Percentiles rank a stretch among this genome's conserved stretches.
phyloP scores from a whole-genome alignment of 2,888 invertebrate species.

The Leptothorax acervorum region DNA sequence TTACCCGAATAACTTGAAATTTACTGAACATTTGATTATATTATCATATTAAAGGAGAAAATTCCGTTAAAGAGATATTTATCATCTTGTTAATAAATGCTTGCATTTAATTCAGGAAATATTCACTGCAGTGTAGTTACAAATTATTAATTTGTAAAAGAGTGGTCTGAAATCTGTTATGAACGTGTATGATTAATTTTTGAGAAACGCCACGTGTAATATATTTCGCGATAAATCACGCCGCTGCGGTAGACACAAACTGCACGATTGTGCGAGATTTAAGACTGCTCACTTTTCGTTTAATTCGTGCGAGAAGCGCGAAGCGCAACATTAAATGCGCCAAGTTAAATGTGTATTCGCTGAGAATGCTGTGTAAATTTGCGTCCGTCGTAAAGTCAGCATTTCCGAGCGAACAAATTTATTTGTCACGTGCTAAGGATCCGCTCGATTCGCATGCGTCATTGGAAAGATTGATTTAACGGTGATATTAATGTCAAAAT shows the following conservation, averaged over 20 bases:
- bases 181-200: constrained; percentile 2
- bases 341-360: constrained; percentile 24
- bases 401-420: constrained; percentile 15
- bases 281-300: constrained; percentile 23
- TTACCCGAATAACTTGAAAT: background rate
- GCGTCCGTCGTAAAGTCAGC: constrained; percentile 19
- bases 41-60: background rate
- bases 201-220: background rate
- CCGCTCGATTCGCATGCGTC: constrained; percentile 30
- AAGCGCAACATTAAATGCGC: constrained; percentile 29
- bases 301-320: constrained; percentile 14
- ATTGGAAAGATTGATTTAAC: constrained; percentile 31
- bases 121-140: background rate
- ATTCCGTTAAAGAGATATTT: background rate
- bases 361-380: constrained; percentile 28
- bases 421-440: constrained; percentile 31
- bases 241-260: background rate
- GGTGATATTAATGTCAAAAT: constrained; percentile 39
- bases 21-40: background rate
- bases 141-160: background rate
- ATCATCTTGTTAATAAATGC: background rate
- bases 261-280: constrained; percentile 27
- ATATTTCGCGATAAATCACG: constrained; percentile 7
- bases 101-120: background rate
- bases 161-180: background rate